Conservation (phyloP, 2,888 invertebrate species). For the Calliopum simillimum region DNA sequence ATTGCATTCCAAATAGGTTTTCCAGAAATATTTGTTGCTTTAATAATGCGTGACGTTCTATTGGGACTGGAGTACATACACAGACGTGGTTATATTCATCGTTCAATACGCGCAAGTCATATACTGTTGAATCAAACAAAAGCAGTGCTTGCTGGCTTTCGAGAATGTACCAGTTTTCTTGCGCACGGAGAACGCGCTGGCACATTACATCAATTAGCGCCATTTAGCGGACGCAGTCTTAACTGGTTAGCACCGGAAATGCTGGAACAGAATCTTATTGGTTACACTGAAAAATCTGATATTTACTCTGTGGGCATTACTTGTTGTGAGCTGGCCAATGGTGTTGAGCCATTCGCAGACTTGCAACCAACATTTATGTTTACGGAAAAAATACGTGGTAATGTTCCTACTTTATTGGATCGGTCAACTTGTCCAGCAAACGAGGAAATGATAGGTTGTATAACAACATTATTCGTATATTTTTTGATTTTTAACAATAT, state of each 20-base stretch:
- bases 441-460: slow-evolving; percentile 63
- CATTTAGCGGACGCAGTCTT: slow-evolving; percentile 72
- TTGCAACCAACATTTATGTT: slow-evolving; percentile 91
- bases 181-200: slow-evolving; percentile 77
- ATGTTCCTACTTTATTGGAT: slow-evolving; percentile 81
- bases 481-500: background rate
- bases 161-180: slow-evolving; percentile 81
- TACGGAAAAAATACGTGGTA: slow-evolving; percentile 85
- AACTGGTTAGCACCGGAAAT: slow-evolving; percentile 95
- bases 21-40: slow-evolving; percentile 83
- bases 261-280: slow-evolving; percentile 87
- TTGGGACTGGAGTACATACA: slow-evolving; percentile 86
- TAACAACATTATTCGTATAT: background rate
- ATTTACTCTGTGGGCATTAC: slow-evolving; percentile 92
- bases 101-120: slow-evolving; percentile 86
- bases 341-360: slow-evolving; percentile 87
- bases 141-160: slow-evolving; percentile 81
- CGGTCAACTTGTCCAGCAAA: slow-evolving; percentile 74
- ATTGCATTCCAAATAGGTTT: slow-evolving; percentile 70
- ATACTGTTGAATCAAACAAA: slow-evolving; percentile 79
- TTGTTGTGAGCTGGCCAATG: slow-evolving; percentile 82
- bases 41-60: slow-evolving; percentile 83
- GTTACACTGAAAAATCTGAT: slow-evolving; percentile 91
- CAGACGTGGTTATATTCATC: slow-evolving; percentile 85
- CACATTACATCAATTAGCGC: slow-evolving; percentile 81